Evolutionary conservation across 1,140 invertebrate genomes (phyloP), one percentile per base, ranked within the genome.

Genomic region (Forficula auricularia): DNA sequence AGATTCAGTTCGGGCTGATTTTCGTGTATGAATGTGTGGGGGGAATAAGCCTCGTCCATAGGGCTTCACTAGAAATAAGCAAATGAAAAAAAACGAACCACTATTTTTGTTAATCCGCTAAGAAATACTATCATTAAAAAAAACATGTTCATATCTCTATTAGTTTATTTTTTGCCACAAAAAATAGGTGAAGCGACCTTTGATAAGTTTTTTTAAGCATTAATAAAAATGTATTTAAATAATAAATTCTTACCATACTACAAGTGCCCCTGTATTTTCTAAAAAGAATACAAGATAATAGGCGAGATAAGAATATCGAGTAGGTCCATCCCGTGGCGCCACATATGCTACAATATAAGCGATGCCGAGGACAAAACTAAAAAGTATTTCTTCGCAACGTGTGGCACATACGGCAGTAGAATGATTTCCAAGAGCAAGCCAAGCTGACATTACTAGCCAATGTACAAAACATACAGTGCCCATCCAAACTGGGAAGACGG

Each of bases 211-310:
- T n/a, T n/a, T n/a, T n/a, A n/a, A n/a, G n/a, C n/a, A n/a, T n/a
- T n/a, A n/a, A n/a, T n/a, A n/a, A n/a, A n/a, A n/a, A n/a, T n/a
- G n/a, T n/a, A n/a, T n/a, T n/a, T n/a, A n/a, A n/a, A n/a, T n/a
- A n/a, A n/a, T n/a, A n/a, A n/a, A 47, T 19, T 53, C 57, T 53
- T 54, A 65, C 63, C 63, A 66, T 14, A 63, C 61, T 39, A 63
- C 57, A 16, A 66, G 51, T n/a, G 62, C 57, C 27, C 56, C 59
- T 10, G 59, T 65, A 49, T 66, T 66, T 49, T 66, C 63, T 52
- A 66, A 58, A 49, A 66, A 65, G 50, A 60, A 64, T 7, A 66
- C 60, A 22, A 64, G 49, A 51, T 66, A 66, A 49, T 63, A 66
- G 7, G 55, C 60, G 15, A 66, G 48, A 48, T 66, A 66, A 8